phyloP scores from a whole-genome alignment of 2,797 vertebrate genomes.

The Vespertilio murinus region DNA sequence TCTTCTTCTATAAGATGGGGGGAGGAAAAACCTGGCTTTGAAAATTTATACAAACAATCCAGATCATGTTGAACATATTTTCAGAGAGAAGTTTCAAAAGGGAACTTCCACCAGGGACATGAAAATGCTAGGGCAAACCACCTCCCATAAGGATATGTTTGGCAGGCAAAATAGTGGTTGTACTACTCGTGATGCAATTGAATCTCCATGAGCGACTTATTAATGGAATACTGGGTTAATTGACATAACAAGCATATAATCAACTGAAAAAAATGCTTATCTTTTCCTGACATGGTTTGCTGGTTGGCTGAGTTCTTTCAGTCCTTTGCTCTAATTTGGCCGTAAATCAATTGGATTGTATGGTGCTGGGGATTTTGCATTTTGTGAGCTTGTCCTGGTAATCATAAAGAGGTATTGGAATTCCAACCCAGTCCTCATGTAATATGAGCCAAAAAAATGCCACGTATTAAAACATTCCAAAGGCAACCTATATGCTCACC shows the following conservation, averaged over 20 bases:
- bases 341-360: slow-evolving; percentile 16
- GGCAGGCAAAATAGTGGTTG: not conserved
- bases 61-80: slow-evolving; percentile 1
- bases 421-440: not conserved
- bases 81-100: not conserved
- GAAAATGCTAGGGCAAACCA: not conserved
- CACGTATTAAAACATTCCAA: slow-evolving; percentile 7
- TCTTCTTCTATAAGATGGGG: not conserved
- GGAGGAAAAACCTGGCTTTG: not conserved
- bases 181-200: slow-evolving; percentile 10
- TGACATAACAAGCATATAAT: slow-evolving; percentile 45
- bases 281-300: slow-evolving; percentile 45
- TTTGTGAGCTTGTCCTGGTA: slow-evolving; percentile 1
- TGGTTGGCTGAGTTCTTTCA: slow-evolving; percentile 45
- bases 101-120: not conserved
- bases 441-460: not conserved
- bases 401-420: slow-evolving; percentile 3
- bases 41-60: slow-evolving; percentile 1
- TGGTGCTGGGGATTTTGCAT: not conserved
- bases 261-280: slow-evolving; percentile 13
- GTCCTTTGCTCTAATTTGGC: slow-evolving; percentile 54
- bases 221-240: slow-evolving; percentile 56
- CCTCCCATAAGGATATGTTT: not conserved
- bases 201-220: not conserved
- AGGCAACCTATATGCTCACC: not conserved